phyloP scores from a whole-genome alignment of 2,888 invertebrate genomes.

The Phortica magna region DNA sequence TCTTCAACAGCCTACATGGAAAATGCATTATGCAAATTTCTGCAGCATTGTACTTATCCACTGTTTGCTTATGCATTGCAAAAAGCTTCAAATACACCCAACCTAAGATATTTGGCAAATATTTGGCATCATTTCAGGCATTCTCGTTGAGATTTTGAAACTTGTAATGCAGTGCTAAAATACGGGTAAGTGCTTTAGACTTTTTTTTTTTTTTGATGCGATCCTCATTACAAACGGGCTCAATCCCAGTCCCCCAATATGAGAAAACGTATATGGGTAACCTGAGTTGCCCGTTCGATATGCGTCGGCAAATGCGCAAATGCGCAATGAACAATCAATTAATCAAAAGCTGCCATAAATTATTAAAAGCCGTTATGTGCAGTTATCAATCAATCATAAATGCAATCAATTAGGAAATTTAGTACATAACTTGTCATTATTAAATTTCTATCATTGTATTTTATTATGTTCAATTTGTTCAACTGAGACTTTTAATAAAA shows the following conservation, averaged over 20 bases:
- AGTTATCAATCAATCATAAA: slow-evolving; percentile 9
- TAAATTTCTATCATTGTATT: slow-evolving; percentile 5
- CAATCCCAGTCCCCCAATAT: not conserved
- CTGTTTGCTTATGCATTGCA: slow-evolving; percentile 44
- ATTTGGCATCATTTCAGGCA: slow-evolving; percentile 52
- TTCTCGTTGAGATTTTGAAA: slow-evolving; percentile 8
- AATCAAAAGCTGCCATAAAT: slow-evolving; percentile 67
- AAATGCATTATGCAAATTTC: slow-evolving; percentile 70
- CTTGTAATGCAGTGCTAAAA: not conserved
- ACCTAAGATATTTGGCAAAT: slow-evolving; percentile 52
- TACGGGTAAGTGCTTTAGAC: not conserved
- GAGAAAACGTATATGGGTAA: not conserved
- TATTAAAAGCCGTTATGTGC: slow-evolving; percentile 61
- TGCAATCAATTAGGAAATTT: slow-evolving; percentile 8
- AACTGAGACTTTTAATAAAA: not conserved
- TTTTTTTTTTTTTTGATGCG: not conserved
- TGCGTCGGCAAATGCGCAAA: no score
- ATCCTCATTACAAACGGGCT: not conserved
- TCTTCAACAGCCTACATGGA: slow-evolving; percentile 52
- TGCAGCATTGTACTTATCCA: slow-evolving; percentile 67
- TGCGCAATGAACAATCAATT: slow-evolving; percentile 56
- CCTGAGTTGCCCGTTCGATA: not conserved
- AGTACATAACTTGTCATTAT: slow-evolving; percentile 1
- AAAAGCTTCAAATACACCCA: slow-evolving; percentile 21
- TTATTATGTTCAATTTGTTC: no score